Base-by-base conservation (phyloP, 2,113 vertebrate genomes). In the Poeciliopsis retropinna region DNA sequence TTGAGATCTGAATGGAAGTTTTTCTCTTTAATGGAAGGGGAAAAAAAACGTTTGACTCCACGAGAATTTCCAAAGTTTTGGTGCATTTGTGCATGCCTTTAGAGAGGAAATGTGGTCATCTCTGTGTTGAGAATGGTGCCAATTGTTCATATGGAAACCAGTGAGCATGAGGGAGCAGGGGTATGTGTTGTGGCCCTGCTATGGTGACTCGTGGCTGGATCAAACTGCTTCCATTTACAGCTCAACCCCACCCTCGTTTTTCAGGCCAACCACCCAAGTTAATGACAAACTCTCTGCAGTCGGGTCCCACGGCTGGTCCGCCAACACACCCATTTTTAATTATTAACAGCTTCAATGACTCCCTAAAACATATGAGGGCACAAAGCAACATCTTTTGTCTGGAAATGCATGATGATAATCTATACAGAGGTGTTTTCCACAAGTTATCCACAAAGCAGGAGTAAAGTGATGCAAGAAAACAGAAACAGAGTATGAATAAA, bases 211-310 rank as follows among this genome's bases (percentile, higher is more conserved):
- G 74, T 54, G 75, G 80, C 80, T 85, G 81, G 57, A 47, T 86
- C 25, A 34, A 84, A 81, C 63, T 64, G 79, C 84, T 83, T 86
- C 70, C 72, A 78, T 82, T 85, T 87, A 84, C 78, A 79, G 68
- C 57, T 34, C 70, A 44, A 62, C 85, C 79, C 80, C 90, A 57
- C 86, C 91, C 87, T 68, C 31, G 30, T 47, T 12, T 81, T 70
- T 78, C 73, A 64, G 60, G 70, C 79, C 79, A 85, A 75, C 39
- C 68, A 25, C 73, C 4, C 34, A 27, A 51, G 64, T 79, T 73
- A 69, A 80, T 22, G 63, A 79, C 70, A 30, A 41, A 12, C 61
- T 47, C 25, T 28, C 34, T 66, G 22, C 15, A 80, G 15, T 15
- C 22, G 69, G 44, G 77, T 78, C 73, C 70, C 9, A 9, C 39